Conservation (phyloP, 2,113 vertebrate species). For the Psittacula cyanocephala region DNA sequence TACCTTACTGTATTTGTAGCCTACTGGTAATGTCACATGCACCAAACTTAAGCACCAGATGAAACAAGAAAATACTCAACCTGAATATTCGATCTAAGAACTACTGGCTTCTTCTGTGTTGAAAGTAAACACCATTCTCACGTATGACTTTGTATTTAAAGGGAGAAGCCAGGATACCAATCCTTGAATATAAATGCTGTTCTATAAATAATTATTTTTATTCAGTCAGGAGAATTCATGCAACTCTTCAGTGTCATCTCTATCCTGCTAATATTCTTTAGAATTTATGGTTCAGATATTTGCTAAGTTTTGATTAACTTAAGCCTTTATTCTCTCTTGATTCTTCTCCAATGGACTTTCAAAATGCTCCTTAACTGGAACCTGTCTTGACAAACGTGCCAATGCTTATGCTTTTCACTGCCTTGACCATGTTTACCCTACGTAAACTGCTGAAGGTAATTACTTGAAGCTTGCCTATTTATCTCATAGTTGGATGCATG, state of each 20-base stretch:
- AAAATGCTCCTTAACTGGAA: neutral
- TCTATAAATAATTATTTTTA: neutral
- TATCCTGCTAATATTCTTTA: neutral
- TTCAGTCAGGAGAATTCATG: neutral
- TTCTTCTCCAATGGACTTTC: neutral
- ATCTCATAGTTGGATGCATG: neutral
- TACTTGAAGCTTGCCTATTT: neutral
- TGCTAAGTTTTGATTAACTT: neutral
- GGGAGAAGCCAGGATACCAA: neutral
- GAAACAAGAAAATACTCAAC: neutral
- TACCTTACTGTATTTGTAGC: neutral
- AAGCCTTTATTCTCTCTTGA: neutral
- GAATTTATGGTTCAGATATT: neutral
- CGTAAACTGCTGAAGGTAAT: neutral
- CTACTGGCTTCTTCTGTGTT: neutral
- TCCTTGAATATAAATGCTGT: neutral
- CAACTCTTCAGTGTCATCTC: neutral
- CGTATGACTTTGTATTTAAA: neutral
- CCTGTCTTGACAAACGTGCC: neutral
- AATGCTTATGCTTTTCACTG: neutral
- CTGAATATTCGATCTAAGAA: neutral
- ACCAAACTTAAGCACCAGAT: neutral
- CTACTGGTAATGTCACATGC: neutral
- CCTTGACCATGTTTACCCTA: fast-evolving
- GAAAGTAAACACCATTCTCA: neutral